phyloP scores from a whole-genome alignment of 1,140 invertebrate genomes.

The Drosophila malerkotliana region DNA sequence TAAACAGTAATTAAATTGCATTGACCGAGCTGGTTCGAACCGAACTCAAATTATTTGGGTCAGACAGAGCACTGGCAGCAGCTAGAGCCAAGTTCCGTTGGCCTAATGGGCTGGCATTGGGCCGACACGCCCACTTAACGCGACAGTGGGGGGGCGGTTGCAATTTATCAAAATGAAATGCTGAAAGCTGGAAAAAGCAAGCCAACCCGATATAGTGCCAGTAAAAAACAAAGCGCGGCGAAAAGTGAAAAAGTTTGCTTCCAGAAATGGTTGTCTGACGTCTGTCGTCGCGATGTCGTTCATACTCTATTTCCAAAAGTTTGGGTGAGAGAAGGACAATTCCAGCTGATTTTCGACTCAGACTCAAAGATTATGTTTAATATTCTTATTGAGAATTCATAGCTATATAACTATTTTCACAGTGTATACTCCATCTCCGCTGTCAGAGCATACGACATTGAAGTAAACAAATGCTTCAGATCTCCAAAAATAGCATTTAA shows the following conservation, averaged over 20 bases:
- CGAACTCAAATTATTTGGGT: constrained; percentile 38
- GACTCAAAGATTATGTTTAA: not conserved
- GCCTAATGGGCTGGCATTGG: constrained; percentile 44
- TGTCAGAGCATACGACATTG: constrained; percentile 40
- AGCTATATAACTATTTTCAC: not conserved
- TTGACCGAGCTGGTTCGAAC: constrained; percentile 18
- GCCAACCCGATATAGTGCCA: constrained; percentile 4
- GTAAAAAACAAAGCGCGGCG: constrained; percentile 23
- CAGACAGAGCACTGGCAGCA: constrained; percentile 11
- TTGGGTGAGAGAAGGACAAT: constrained; percentile 39
- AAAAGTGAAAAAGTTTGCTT: constrained; percentile 77
- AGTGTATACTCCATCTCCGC: constrained; percentile 4
- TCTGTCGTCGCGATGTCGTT: constrained; percentile 51
- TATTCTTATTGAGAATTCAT: not conserved
- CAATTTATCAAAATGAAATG: constrained; percentile 81
- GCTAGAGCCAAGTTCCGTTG: constrained; percentile 15
- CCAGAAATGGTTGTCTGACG: constrained; percentile 51
- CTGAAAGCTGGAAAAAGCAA: constrained; percentile 32
- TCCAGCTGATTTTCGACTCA: constrained; percentile 53
- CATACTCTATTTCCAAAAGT: constrained; percentile 37
- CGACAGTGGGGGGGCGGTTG: constrained; percentile 1
- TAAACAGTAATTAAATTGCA: constrained; percentile 65
- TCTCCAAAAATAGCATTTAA: constrained; percentile 41
- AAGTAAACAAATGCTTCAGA: constrained; percentile 72
- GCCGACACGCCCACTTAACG: constrained; percentile 44